Conservation (phyloP, 2,797 vertebrate genomes). For the Parotocinclus haroldoi region DNA sequence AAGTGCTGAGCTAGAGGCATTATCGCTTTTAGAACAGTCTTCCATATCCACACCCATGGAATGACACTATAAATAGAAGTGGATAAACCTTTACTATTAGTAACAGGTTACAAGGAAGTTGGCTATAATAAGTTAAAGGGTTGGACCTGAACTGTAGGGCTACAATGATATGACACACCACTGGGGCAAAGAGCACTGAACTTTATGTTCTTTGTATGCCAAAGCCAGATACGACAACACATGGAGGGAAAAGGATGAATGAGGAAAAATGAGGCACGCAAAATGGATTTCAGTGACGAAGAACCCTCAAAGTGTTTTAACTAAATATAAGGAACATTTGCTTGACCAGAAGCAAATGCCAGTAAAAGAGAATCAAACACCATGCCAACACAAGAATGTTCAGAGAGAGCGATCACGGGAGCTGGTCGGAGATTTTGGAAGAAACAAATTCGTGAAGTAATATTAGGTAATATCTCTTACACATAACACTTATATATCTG, state of each 20-base stretch:
- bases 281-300: background rate
- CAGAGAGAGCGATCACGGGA: constrained; percentile 9
- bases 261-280: background rate
- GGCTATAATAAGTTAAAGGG: constrained; percentile 17
- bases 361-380: background rate
- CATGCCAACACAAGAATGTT: background rate
- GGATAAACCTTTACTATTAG: background rate
- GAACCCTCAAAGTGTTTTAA: background rate
- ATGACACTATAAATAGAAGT: no score
- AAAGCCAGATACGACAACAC: background rate
- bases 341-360: background rate
- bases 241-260: no score
- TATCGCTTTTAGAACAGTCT: no score
- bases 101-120: constrained; percentile 29
- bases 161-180: background rate
- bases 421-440: background rate
- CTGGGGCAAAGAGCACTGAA: background rate
- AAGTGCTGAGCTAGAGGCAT: no score
- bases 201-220: background rate
- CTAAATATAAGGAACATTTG: background rate
- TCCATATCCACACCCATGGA: no score
- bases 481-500: no score
- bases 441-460: background rate
- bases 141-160: background rate
- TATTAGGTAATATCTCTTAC: no score